Evolutionary conservation across 2,888 invertebrate genomes (phyloP), one percentile per base, ranked within the genome.

Genomic region (Metellina segmentata): DNA sequence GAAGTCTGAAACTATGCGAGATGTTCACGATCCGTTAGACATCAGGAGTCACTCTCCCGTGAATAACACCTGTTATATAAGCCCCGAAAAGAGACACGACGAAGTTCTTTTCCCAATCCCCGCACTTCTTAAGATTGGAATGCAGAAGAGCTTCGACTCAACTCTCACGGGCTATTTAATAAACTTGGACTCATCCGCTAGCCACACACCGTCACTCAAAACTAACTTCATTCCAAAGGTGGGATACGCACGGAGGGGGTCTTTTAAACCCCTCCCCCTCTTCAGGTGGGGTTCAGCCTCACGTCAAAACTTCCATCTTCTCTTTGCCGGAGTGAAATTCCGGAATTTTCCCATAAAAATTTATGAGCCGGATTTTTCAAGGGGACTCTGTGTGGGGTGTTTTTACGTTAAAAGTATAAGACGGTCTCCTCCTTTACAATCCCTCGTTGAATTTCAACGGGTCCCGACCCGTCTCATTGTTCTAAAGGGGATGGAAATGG

Each of bases 331-430:
- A 61, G 61, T 61, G 61, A 61, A 61, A 69, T 81, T 48, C 81
- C 70, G 69, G 81, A 81, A 81, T 88, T 88, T 88, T 88, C 88
- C 88, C 81, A 88, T 88, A 88, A 88, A 88, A 88, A 88, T 88
- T 88, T 88, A 88, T 88, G 88, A 88, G 88, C 6, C 51, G 81
- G 88, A 51, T 82, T 81, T 88, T 81, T 49, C 11, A 19, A 20
- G 16, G 70, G 19, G 19, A n/a, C n/a, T n/a, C 34, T 83, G 20
- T 53, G 75, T 71, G 81, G 88, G 74, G 74, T 85, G 75, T 81
- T 88, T 88, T 81, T 88, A 88, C 81, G 81, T 81, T 88, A 88
- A 88, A 88, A 88, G 70, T 81, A 61, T 61, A 74, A 74, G 53
- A 72, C 20, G 34, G 70, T 8, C 19, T 79, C 53, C 20, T 69